A percentile compares a stretch with the other conserved stretches of the same genome.
Evolutionary conservation across 1,140 invertebrate species (phyloP).

Genomic region (Aleiodes sp.): DNA sequence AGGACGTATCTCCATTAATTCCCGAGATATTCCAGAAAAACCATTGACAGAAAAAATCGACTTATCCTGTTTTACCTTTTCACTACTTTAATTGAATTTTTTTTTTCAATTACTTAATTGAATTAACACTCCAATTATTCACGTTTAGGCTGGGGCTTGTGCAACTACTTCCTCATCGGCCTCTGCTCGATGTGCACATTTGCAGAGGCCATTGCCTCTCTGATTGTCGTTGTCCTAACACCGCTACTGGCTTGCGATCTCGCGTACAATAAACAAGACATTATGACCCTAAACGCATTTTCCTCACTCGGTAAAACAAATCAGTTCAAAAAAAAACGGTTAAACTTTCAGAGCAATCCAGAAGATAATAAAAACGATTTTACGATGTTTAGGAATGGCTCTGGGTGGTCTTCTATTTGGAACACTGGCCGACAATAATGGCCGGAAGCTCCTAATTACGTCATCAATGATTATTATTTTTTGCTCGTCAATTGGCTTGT

Average conservation of each 20-base stretch:
- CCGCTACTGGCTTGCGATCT: conserved; percentile 48
- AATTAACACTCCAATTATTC: neutral
- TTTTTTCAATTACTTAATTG: too few species aligned
- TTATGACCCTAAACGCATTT: conserved; percentile 35
- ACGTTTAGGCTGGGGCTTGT: conserved; percentile 47
- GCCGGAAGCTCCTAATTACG: conserved; percentile 44
- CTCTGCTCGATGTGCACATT: conserved; percentile 45
- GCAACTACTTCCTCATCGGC: conserved; percentile 42
- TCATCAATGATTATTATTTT: conserved; percentile 42
- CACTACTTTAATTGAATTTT: too few species aligned
- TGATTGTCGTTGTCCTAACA: conserved; percentile 38
- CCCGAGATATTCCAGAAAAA: too few species aligned
- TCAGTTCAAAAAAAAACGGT: neutral
- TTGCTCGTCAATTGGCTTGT: conserved; percentile 39
- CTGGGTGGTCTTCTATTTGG: conserved; percentile 47
- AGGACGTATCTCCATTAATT: too few species aligned
- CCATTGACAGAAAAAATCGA: too few species aligned
- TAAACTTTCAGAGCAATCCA: neutral
- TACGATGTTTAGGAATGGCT: conserved; percentile 46
- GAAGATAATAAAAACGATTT: conserved; percentile 11
- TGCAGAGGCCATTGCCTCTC: conserved; percentile 43
- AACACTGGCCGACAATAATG: conserved; percentile 40
- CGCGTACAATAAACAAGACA: conserved; percentile 33
- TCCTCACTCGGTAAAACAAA: conserved; percentile 41
- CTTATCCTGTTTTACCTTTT: too few species aligned